A percentile compares a stretch with the other conserved stretches of the same genome.
Conservation (phyloP, 2,888 invertebrate genomes). For the Tupiocoris notatus region DNA sequence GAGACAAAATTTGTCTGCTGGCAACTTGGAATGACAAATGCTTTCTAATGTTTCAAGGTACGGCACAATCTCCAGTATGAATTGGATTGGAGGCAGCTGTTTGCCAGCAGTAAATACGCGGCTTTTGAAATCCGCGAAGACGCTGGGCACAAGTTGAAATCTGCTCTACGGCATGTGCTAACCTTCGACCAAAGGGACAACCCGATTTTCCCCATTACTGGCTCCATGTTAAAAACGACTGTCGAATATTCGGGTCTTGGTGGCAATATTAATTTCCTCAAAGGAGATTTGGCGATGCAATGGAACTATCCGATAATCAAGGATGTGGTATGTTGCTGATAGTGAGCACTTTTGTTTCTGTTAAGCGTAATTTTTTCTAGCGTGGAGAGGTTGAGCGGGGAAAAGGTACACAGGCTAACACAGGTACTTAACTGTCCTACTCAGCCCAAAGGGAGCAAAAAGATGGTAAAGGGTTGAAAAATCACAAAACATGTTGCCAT, state of each 20-base stretch:
- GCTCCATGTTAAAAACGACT: constrained; percentile 67
- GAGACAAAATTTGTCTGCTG: no score
- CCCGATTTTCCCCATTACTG: constrained; percentile 73
- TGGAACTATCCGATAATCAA: constrained; percentile 63
- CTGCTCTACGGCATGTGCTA: constrained; percentile 76
- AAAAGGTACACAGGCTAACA: no score
- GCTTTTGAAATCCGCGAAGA: constrained; percentile 86
- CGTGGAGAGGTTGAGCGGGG: no score
- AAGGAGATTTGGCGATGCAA: constrained; percentile 75
- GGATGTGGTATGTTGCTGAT: constrained; percentile 52
- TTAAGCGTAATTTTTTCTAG: no score
- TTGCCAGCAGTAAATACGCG: constrained; percentile 65
- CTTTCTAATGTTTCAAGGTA: no score
- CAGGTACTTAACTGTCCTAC: no score
- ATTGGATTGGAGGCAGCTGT: constrained; percentile 76
- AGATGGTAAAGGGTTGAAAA: no score
- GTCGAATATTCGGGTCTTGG: constrained; percentile 87
- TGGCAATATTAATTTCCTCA: constrained; percentile 86
- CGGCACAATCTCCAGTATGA: constrained; percentile 88
- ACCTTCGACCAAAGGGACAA: constrained; percentile 78
- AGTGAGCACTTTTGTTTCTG: not conserved
- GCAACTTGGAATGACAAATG: no score
- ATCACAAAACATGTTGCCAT: no score
- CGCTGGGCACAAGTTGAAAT: constrained; percentile 86
- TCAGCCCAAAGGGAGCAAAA: no score